phyloP scores from a whole-genome alignment of 2,888 invertebrate genomes.

The Phymatocera aterrima region DNA sequence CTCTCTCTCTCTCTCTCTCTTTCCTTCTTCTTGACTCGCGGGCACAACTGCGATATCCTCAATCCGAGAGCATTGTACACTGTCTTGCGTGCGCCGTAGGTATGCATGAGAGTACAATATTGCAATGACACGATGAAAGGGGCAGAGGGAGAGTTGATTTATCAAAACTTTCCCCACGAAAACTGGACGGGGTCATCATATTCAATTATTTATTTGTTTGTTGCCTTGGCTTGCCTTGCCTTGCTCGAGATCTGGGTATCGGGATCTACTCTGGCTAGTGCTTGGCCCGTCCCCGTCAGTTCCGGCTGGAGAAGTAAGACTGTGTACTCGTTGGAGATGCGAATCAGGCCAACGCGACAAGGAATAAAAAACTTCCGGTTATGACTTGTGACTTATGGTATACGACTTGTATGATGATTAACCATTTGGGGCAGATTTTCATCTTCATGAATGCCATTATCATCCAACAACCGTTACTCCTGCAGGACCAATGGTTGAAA shows the following conservation, averaged over 20 bases:
- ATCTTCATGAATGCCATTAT: neutral
- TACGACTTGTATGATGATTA: neutral
- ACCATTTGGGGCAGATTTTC: neutral
- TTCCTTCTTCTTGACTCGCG: constrained; percentile 25
- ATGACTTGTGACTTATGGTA: neutral
- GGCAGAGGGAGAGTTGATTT: constrained; percentile 36
- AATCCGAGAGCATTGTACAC: constrained; percentile 35
- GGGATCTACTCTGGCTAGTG: neutral
- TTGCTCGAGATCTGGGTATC: neutral
- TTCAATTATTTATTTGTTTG: constrained; percentile 36
- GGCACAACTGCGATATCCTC: constrained; percentile 32
- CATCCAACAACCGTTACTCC: neutral
- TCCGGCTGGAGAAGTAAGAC: neutral
- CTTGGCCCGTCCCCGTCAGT: neutral
- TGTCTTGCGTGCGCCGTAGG: neutral
- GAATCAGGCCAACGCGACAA: constrained; percentile 16
- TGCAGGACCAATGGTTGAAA: constrained; percentile 59
- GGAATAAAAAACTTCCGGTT: constrained; percentile 22
- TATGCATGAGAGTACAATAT: neutral
- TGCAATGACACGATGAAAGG: constrained; percentile 28
- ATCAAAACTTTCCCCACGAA: constrained; percentile 40
- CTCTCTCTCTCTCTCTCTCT: no score
- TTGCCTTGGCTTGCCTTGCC: neutral
- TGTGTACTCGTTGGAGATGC: neutral
- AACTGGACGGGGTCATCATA: constrained; percentile 33